A percentile compares a stretch with the other conserved stretches of the same genome.
These are phyloP conservation scores for Eleutherodactylus coqui DNA, from an alignment of 2,797 vertebrate species.

Conservation along the genomic window DNA sequence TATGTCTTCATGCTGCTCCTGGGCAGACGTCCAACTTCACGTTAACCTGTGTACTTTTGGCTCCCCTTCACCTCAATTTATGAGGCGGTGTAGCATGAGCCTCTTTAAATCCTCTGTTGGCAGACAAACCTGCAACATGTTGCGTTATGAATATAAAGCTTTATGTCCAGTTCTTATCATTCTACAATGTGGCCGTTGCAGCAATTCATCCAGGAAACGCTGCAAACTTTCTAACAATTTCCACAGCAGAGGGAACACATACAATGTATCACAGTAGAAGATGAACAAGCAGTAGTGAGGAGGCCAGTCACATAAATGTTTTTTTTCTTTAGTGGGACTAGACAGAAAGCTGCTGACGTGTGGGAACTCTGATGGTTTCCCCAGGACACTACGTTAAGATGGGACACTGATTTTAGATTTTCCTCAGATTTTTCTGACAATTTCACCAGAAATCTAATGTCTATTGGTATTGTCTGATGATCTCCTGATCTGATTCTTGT, in stretches of 20 bases:
- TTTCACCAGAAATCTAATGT: too few relatives aligned
- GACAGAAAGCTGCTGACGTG: too few relatives aligned
- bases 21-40: conserved; percentile 56
- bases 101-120: conserved; percentile 47
- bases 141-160: conserved; percentile 19
- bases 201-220: background rate
- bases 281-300: background rate
- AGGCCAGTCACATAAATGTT: background rate
- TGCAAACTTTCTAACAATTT: background rate
- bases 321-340: background rate
- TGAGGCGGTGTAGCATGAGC: conserved; percentile 31
- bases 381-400: too few relatives aligned
- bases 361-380: too few relatives aligned
- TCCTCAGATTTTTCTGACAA: too few relatives aligned
- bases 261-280: background rate
- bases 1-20: conserved; percentile 51
- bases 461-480: too few relatives aligned
- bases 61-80: conserved; percentile 51
- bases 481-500: too few relatives aligned
- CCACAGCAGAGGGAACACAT: background rate
- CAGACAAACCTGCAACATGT: conserved; percentile 34
- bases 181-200: conserved; percentile 1
- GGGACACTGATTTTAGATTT: too few relatives aligned
- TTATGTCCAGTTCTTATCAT: background rate
- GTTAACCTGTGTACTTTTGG: conserved; percentile 59